Evolutionary conservation across 2,113 vertebrate species (phyloP), one percentile per base, ranked within the genome.

Genomic region (Acanthochromis polyacanthus): DNA sequence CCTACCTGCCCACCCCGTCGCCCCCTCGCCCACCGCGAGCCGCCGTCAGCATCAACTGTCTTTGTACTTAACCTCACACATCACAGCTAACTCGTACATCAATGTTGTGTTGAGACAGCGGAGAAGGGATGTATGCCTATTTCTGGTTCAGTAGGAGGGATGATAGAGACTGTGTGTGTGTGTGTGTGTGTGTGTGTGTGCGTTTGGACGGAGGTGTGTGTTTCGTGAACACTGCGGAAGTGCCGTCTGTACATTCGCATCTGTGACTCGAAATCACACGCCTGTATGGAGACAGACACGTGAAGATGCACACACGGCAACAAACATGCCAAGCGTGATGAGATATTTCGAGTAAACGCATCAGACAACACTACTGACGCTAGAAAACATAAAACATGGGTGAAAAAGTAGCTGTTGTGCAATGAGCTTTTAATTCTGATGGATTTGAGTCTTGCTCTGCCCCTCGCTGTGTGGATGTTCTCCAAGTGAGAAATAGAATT

Each of bases 11-110:
- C 75, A 61, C 69, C 65, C 23, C 10, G 12, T 48, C 78, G 50
- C 71, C 72, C 75, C 32, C 40, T 55, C 82, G 50, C 90, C 85
- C 84, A 86, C 87, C 78, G 53, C 10, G 45, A 79, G 77, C 77
- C 40, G 75, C 84, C 83, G 22, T 65, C 81, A 82, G 89, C 86
- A 46, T 82, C 83, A 68, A 75, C 86, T 10, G 83, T 87, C 91
- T 93, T 91, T 91, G 88, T 91, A 91, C 90, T 92, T 92, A 93
- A 93, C 91, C 91, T 84, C 84, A 72, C 69, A 83, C 83, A 87
- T 92, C 88, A 87, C 81, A 80, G 85, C 86, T 93, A 93, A 93
- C 92, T 91, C 77, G 30, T 90, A 90, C 68, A 93, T 93, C 92
- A 91, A 90, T 91, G 90, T 28, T 56, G 84, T 45, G 69, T 76